Percentiles rank a stretch among this genome's conserved stretches.
phyloP scores from a whole-genome alignment of 2,888 invertebrate genomes.

The Macrosiphum euphorbiae region DNA sequence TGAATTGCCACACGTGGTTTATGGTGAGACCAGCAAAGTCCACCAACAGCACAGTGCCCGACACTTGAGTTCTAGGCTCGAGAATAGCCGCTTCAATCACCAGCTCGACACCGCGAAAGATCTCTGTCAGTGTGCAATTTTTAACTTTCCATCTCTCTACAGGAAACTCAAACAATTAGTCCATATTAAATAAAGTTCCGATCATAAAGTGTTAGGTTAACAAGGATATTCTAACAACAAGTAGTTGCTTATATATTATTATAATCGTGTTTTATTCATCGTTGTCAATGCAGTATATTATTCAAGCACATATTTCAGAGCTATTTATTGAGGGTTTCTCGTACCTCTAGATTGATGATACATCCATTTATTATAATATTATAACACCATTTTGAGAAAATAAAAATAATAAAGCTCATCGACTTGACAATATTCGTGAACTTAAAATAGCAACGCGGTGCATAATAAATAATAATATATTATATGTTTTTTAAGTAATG shows the following conservation, averaged over 20 bases:
- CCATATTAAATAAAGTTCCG: not conserved
- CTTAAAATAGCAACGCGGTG: too few relatives aligned
- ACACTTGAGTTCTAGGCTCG: conserved; percentile 79
- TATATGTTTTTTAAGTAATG: not conserved
- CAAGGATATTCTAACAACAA: too few relatives aligned
- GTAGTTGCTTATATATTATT: too few relatives aligned
- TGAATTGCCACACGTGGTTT: conserved; percentile 88
- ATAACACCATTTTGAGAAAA: too few relatives aligned
- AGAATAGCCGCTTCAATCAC: conserved; percentile 86
- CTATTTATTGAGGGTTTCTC: too few relatives aligned
- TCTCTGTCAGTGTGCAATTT: conserved; percentile 83
- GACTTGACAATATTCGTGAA: too few relatives aligned
- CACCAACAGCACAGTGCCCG: conserved; percentile 87
- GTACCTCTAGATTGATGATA: too few relatives aligned
- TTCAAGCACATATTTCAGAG: too few relatives aligned
- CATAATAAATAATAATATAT: not conserved
- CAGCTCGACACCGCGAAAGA: conserved; percentile 85
- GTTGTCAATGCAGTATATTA: not conserved
- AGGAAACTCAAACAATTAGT: conserved; percentile 30
- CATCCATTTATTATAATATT: too few relatives aligned
- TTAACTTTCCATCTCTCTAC: conserved; percentile 87
- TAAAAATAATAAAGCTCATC: too few relatives aligned
- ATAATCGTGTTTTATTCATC: not conserved
- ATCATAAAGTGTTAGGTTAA: not conserved
- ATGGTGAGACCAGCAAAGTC: conserved; percentile 88